phyloP scores from a whole-genome alignment of 2,888 invertebrate species.

The Cheilosia soror region DNA sequence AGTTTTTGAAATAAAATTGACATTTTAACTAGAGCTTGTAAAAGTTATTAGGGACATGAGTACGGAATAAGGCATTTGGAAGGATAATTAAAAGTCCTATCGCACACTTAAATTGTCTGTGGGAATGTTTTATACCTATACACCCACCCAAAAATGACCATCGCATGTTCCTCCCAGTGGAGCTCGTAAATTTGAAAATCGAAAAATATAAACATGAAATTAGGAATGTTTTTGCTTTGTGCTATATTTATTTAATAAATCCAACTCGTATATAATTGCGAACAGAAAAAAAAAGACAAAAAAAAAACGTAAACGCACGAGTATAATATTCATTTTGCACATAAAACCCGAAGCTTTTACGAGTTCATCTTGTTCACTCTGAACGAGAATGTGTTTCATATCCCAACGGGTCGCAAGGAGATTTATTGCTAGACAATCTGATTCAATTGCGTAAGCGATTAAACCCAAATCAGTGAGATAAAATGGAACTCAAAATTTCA shows the following conservation, averaged over 20 bases:
- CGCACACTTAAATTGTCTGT: not conserved
- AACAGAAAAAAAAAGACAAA: no score
- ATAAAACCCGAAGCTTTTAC: slow-evolving; percentile 4
- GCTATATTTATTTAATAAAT: no score
- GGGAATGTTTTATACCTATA: not conserved
- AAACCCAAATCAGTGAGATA: slow-evolving; percentile 1
- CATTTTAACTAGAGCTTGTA: not conserved
- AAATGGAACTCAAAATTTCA: slow-evolving; percentile 14
- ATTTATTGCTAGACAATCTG: slow-evolving; percentile 39
- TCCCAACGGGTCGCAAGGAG: not conserved
- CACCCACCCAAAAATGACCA: not conserved
- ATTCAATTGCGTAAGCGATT: slow-evolving; percentile 17
- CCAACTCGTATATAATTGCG: no score
- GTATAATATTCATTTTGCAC: no score
- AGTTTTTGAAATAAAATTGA: not conserved
- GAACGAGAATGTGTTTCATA: slow-evolving; percentile 12
- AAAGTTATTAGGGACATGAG: not conserved
- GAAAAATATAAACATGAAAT: not conserved
- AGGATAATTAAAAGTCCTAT: not conserved
- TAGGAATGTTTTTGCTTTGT: no score
- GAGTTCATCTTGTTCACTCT: slow-evolving; percentile 1
- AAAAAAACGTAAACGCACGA: no score
- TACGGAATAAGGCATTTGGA: not conserved
- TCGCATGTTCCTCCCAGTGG: not conserved
- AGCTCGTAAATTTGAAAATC: not conserved